Evolutionary conservation across 2,797 vertebrate genomes (phyloP).

Genomic region (Telmatherina bonti): DNA sequence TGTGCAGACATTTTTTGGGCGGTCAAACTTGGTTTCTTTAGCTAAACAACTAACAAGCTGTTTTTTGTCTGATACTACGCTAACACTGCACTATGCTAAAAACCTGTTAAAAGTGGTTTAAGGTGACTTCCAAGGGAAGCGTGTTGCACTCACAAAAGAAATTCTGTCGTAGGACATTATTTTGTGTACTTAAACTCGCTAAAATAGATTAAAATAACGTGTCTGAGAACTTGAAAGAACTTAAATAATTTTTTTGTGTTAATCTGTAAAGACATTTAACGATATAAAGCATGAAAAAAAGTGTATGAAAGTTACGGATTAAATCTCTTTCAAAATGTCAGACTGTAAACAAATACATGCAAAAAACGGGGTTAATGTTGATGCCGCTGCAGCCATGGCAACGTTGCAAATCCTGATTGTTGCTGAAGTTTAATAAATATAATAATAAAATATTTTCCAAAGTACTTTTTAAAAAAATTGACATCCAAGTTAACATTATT

Average conservation of each 20-base stretch:
- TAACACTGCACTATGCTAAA: background rate
- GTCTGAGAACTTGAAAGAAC: background rate
- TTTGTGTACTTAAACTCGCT: background rate
- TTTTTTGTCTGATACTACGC: background rate
- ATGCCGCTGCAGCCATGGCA: background rate
- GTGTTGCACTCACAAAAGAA: background rate
- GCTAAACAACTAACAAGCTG: background rate
- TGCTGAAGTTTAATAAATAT: too few relatives aligned
- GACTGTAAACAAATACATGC: background rate
- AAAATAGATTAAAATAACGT: background rate
- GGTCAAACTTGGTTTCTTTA: background rate
- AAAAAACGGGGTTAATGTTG: background rate
- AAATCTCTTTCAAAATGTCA: background rate
- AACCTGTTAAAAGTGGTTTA: too few relatives aligned
- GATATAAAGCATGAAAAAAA: background rate
- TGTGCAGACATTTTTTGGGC: too few relatives aligned
- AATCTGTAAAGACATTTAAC: background rate
- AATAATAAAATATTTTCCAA: too few relatives aligned
- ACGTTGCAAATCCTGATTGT: background rate
- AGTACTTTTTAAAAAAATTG: too few relatives aligned
- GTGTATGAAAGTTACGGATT: background rate
- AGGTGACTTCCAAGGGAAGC: background rate
- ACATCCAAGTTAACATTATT: background rate
- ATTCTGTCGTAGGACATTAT: background rate
- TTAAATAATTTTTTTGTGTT: background rate